Evolutionary conservation across 2,113 vertebrate species (phyloP).

Genomic region (Xiphophorus hellerii): DNA sequence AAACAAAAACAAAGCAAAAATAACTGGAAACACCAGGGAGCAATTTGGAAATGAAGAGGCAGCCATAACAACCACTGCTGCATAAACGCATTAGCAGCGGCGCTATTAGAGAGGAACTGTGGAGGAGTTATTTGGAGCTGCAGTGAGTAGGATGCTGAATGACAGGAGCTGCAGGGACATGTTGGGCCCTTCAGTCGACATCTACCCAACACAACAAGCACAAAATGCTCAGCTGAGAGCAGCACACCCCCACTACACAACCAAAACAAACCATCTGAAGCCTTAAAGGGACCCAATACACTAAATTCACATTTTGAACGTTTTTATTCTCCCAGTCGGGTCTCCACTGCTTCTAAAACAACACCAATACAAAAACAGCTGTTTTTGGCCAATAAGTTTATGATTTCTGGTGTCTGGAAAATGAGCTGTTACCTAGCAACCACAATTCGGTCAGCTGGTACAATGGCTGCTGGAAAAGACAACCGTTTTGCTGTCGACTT

Average conservation of each 20-base stretch:
- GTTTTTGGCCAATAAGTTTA: too few species aligned
- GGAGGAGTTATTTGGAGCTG: conserved; percentile 25
- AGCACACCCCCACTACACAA: background rate
- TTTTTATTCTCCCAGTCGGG: background rate
- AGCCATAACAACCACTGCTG: background rate
- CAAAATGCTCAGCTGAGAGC: background rate
- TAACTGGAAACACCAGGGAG: background rate
- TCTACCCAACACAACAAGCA: too few species aligned
- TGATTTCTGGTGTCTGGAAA: too few species aligned
- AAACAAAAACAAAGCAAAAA: conserved; percentile 2
- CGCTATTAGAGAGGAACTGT: background rate
- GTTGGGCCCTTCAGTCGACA: too few species aligned
- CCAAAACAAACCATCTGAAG: background rate
- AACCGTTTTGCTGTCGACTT: too few species aligned
- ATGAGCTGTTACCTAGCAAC: too few species aligned
- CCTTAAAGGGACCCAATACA: background rate
- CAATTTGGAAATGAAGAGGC: background rate
- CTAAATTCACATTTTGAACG: background rate
- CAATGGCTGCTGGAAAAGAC: too few species aligned
- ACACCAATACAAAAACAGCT: too few species aligned
- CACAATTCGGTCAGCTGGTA: too few species aligned
- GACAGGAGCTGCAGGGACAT: conserved; percentile 1
- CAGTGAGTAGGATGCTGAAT: conserved; percentile 2
- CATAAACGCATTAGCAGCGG: too few species aligned
- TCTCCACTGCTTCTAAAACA: too few species aligned